Evolutionary conservation across 2,888 invertebrate species (phyloP).

Genomic region (Helicoverpa assulta): DNA sequence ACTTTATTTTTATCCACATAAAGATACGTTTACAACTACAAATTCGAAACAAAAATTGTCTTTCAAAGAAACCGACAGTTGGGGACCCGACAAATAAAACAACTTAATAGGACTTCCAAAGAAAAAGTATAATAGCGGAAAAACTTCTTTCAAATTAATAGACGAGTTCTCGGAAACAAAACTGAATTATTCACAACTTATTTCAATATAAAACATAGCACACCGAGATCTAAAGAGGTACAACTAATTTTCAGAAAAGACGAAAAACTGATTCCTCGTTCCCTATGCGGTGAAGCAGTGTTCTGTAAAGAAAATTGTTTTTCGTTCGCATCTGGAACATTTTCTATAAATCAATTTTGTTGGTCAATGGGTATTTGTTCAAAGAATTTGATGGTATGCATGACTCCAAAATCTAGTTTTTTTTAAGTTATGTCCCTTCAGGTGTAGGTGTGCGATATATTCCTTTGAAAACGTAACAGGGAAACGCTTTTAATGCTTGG

Average conservation of each 20-base stretch:
- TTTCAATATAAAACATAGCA: slow-evolving; percentile 19
- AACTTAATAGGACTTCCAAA: background rate
- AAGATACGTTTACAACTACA: background rate
- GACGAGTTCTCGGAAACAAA: slow-evolving; percentile 5
- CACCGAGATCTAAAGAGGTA: too few species aligned
- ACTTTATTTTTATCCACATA: background rate
- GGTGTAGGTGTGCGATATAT: slow-evolving; percentile 1
- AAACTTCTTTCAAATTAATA: background rate
- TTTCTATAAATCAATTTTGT: too few species aligned
- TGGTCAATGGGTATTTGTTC: too few species aligned
- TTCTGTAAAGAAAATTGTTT: too few species aligned
- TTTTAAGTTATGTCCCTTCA: too few species aligned
- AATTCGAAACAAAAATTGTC: background rate
- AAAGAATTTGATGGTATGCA: too few species aligned
- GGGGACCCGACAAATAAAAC: background rate
- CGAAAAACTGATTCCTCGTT: too few species aligned
- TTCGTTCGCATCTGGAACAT: too few species aligned
- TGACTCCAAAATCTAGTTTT: too few species aligned
- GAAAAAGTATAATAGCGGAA: background rate
- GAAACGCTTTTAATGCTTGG: slow-evolving; percentile 41
- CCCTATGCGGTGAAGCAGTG: too few species aligned
- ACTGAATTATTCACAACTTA: slow-evolving; percentile 14
- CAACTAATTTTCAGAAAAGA: too few species aligned
- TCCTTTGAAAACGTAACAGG: slow-evolving; percentile 28
- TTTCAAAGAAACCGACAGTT: background rate